Conservation (phyloP, 1,140 invertebrate genomes). For the Hypsibius dujardini region DNA sequence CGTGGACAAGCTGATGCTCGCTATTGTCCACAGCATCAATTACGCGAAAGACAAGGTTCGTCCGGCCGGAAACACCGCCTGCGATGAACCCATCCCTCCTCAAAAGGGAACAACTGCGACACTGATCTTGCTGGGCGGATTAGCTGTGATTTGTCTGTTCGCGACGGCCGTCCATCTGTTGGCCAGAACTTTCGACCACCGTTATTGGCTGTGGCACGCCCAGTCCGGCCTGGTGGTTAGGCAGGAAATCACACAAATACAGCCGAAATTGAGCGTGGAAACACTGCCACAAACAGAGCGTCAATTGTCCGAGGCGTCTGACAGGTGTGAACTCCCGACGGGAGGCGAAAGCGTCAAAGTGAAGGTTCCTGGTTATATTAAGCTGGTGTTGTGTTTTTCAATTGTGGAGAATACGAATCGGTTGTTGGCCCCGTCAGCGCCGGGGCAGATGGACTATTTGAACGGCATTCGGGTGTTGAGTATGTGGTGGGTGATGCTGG, state of each 20-base stretch:
- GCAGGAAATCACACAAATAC: too few relatives aligned
- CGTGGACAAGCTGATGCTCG: background rate
- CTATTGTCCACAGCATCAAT: background rate
- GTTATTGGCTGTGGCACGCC: too few relatives aligned
- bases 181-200: too few relatives aligned
- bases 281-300: too few relatives aligned
- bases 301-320: too few relatives aligned
- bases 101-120: constrained; percentile 2
- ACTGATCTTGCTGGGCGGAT: background rate
- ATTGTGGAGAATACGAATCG: background rate
- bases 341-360: too few relatives aligned
- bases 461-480: constrained; percentile 31
- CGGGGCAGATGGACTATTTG: constrained; percentile 21
- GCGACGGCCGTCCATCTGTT: too few relatives aligned
- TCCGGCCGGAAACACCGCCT: background rate
- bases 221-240: too few relatives aligned
- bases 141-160: background rate
- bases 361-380: background rate
- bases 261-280: too few relatives aligned
- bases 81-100: background rate
- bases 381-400: constrained; percentile 4
- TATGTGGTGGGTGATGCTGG: constrained; percentile 29
- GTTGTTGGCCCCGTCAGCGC: background rate
- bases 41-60: background rate
- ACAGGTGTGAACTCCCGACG: too few relatives aligned